Base-by-base conservation (phyloP, 2,888 invertebrate genomes). In the Dryocosmus kuriphilus region DNA sequence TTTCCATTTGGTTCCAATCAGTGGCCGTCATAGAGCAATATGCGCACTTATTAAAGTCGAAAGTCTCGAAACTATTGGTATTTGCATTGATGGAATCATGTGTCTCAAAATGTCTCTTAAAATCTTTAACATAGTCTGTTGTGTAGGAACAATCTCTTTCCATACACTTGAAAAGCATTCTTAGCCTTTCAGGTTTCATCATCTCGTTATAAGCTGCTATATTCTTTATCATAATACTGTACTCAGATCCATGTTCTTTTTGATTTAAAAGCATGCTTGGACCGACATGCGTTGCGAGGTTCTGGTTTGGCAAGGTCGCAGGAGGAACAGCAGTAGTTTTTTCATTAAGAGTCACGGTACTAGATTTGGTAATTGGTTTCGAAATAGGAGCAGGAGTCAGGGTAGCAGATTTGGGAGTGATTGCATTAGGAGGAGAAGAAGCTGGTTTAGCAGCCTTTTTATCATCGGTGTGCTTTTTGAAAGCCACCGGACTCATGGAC, bases 131-230 rank as follows among this genome's bases (percentile, higher is more conserved):
- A 0, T 76, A 80, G 51, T 92, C 91, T 0, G 93, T 92, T 0
- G 93, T 90, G 79, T 91, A 94, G 1, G 88, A 85, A 84, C 94
- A 94, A n/a, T 88, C 86, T 3, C 89, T 89, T 5, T 90, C 91
- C 89, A 94, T 94, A 83, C 94, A 94, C 82, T 94, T 94, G 84
- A 92, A 94, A 16, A 94, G 86, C 57, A 93, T 92, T 5, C 88
- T 85, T 9, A 93, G 83, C 74, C 92, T 92, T 0, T 85, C 80
- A 2, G 88, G 85, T n/a, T 87, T 85, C 9, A 92, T 80, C 91
- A 93, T 91, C 0, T 87, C 88, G 16, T 84, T 85, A 19, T 89
- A 88, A 8, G 90, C 89, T 0, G 88, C 87, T 0, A 84, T 65
- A 0, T 89, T 86, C 71, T 91, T 91, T 0, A 89, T 74, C 60